phyloP scores from a whole-genome alignment of 2,797 vertebrate species.

The Brotula barbata region DNA sequence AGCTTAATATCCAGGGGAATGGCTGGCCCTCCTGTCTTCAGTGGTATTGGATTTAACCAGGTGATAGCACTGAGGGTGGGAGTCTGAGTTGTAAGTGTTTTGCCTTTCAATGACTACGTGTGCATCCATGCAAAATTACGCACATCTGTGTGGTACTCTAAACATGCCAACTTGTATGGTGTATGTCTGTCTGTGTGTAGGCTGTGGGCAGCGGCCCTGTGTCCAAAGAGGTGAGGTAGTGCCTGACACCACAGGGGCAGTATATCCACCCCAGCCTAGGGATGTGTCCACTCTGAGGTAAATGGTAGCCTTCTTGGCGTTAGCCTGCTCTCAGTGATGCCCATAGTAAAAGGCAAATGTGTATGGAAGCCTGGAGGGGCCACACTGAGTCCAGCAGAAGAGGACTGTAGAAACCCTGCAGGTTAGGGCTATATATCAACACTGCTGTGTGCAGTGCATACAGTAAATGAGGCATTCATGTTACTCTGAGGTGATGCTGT shows the following conservation, averaged over 20 bases:
- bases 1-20: constrained; percentile 44
- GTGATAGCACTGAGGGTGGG: constrained; percentile 66
- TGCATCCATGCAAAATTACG: constrained; percentile 53
- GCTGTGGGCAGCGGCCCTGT: constrained; percentile 81
- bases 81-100: constrained; percentile 49
- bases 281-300: constrained; percentile 83
- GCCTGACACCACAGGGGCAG: constrained; percentile 81
- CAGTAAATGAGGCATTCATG: constrained; percentile 82
- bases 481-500: constrained; percentile 80
- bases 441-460: constrained; percentile 68
- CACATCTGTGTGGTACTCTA: constrained; percentile 53
- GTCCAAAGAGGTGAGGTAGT: constrained; percentile 86
- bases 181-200: constrained; percentile 68
- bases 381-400: constrained; percentile 68
- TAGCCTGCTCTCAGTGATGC: constrained; percentile 73
- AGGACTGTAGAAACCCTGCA: constrained; percentile 72
- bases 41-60: constrained; percentile 77
- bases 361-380: constrained; percentile 74
- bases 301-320: constrained; percentile 77
- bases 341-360: constrained; percentile 68
- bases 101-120: constrained; percentile 52
- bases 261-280: constrained; percentile 75
- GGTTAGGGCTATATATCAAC: constrained; percentile 65
- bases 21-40: constrained; percentile 82
- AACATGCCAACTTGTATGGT: constrained; percentile 50